These are phyloP conservation scores for Aromia moschata DNA, from an alignment of 2,888 invertebrate species.

Conservation along the genomic window DNA sequence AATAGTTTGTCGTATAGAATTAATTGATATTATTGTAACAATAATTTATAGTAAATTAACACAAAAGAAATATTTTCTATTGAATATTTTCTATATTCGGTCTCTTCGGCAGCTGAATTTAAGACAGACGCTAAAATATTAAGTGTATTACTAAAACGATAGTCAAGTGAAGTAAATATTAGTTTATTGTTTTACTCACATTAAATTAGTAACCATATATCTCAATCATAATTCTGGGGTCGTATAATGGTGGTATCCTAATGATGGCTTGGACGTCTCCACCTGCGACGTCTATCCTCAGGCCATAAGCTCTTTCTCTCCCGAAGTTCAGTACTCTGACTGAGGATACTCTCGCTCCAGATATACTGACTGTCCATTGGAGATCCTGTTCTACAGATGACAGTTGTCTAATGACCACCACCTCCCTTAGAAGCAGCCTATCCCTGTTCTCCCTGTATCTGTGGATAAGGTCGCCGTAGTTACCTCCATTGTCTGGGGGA, in stretches of 20 bases:
- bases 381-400: constrained; percentile 42
- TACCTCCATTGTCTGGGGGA: constrained; percentile 44
- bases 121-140: too few relatives aligned
- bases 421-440: constrained; percentile 43
- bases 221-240: constrained; percentile 50
- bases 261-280: constrained; percentile 45
- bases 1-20: too few relatives aligned
- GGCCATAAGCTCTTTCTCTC: constrained; percentile 45
- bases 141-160: too few relatives aligned
- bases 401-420: constrained; percentile 40
- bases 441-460: constrained; percentile 42
- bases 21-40: too few relatives aligned
- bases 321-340: constrained; percentile 51
- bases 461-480: constrained; percentile 46
- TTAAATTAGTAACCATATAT: constrained; percentile 46
- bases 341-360: constrained; percentile 42
- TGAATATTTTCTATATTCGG: too few relatives aligned
- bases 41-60: too few relatives aligned
- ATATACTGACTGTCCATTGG: constrained; percentile 46
- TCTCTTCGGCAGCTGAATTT: too few relatives aligned
- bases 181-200: not conserved
- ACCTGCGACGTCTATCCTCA: constrained; percentile 47
- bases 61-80: too few relatives aligned
- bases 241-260: constrained; percentile 43
- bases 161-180: too few relatives aligned